Evolutionary conservation across 2,797 vertebrate genomes (phyloP), one percentile per base, ranked within the genome.

Genomic region (Nannoperca australis): DNA sequence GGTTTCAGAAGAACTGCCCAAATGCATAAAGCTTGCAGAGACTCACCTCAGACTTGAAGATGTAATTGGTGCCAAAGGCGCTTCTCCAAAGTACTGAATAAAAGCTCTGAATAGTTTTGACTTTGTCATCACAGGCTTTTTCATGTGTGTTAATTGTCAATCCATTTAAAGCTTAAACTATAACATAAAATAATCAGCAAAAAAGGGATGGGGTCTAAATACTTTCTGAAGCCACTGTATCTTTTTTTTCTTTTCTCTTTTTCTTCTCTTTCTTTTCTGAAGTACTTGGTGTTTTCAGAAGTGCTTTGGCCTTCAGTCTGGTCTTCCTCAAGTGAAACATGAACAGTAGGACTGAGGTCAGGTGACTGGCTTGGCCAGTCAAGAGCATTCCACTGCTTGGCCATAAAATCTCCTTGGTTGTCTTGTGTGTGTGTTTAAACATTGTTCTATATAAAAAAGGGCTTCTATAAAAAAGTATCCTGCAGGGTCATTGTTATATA

Each of bases 271-370:
- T 11, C 32, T 64, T 40, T 65, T 44, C 17, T 36, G 24, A 70
- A 68, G 36, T 24, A 51, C 55, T 49, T 22, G 3, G 12, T 38
- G 38, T 76, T 58, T 24, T 47, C 36, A 17, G 20, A 61, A 40
- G 44, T 53, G 32, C 38, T 64, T 67, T 70, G n/a, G 30, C 58
- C 34, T 42, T 56, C 24, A 61, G 45, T 54, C 20, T 75, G 22
- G 20, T 44, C 64, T 66, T 47, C 44, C 45, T 27, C 7, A 58
- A 69, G 54, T 67, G 38, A 70, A 70, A 64, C 40, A 42, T 34
- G 54, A 72, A 70, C 69, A 63, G 61, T 69, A 56, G 58, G 61
- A 71, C 58, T 36, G 55, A 73, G 50, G 61, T 82, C 73, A 73
- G 60, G 70, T 67, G 45, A 60, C 24, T 66, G 24, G 34, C 7